phyloP scores from a whole-genome alignment of 1,140 invertebrate genomes.

The Euwallacea similis region DNA sequence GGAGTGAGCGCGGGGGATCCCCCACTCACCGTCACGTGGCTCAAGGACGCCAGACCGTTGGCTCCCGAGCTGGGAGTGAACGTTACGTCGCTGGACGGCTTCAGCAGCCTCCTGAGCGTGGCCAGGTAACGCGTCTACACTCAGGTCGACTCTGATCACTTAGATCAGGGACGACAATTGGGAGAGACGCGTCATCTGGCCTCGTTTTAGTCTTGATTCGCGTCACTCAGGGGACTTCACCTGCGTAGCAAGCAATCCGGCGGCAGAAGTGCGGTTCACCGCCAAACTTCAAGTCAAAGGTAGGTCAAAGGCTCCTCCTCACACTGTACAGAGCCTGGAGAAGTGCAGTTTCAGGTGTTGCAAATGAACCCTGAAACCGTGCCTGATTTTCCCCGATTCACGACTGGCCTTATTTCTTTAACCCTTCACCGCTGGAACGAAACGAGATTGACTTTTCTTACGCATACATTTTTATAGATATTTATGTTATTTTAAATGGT shows the following conservation, averaged over 20 bases:
- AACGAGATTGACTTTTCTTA: too few relatives aligned
- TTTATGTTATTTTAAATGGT: too few relatives aligned
- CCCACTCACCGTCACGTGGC: conserved; percentile 74
- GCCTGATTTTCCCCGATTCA: background rate
- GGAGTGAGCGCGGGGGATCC: conserved; percentile 80
- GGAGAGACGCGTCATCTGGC: background rate
- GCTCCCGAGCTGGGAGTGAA: conserved; percentile 65
- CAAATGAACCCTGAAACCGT: background rate
- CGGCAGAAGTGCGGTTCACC: conserved; percentile 77
- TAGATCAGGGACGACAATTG: background rate
- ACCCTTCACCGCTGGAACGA: background rate
- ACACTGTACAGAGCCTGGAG: background rate
- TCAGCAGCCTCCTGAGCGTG: conserved; percentile 71
- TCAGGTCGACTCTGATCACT: background rate
- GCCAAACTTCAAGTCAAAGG: conserved; percentile 82
- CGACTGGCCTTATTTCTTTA: conserved; percentile 22
- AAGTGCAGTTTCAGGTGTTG: background rate
- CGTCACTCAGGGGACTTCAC: conserved; percentile 79
- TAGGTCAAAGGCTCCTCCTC: conserved; percentile 52
- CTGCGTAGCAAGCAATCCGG: conserved; percentile 77
- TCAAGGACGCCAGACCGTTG: conserved; percentile 73
- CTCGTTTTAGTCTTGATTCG: conserved; percentile 66
- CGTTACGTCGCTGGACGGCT: conserved; percentile 72
- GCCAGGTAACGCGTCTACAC: conserved; percentile 29
- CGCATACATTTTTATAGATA: too few relatives aligned